Conservation (phyloP, 2,797 vertebrate genomes). For the Cottoperca gobio region DNA sequence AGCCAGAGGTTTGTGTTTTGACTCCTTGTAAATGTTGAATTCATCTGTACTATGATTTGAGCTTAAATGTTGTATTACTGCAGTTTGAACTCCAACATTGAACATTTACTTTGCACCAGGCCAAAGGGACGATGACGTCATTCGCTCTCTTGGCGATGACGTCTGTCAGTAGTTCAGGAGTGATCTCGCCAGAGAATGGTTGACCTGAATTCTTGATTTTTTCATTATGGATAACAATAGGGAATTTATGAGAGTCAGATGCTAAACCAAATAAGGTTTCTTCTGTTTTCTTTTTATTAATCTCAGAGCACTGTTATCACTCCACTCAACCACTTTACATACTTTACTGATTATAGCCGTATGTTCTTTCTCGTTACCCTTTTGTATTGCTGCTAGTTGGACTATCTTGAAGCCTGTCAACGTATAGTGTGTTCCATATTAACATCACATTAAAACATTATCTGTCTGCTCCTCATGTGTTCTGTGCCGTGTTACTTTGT, state of each 20-base stretch:
- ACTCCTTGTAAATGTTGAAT: background rate
- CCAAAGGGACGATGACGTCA: background rate
- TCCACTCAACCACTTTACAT: too few species aligned
- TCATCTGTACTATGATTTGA: background rate
- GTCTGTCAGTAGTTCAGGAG: background rate
- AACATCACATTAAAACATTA: slow-evolving; percentile 21
- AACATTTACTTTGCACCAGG: background rate
- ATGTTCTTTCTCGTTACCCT: too few species aligned
- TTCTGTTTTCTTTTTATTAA: too few species aligned
- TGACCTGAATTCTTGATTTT: too few species aligned
- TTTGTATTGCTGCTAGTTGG: too few species aligned
- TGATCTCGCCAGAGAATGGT: too few species aligned
- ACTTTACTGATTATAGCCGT: too few species aligned
- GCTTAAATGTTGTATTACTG: background rate
- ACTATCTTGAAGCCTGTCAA: background rate
- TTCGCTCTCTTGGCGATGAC: background rate
- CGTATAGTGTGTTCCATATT: slow-evolving; percentile 2
- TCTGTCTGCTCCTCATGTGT: slow-evolving; percentile 12
- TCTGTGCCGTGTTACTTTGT: slow-evolving; percentile 28
- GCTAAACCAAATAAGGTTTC: too few species aligned
- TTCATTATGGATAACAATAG: too few species aligned
- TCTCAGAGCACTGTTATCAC: too few species aligned
- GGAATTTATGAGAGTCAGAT: too few species aligned
- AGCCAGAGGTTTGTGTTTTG: slow-evolving; percentile 13
- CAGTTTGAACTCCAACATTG: background rate